These are phyloP conservation scores for Drepana falcataria DNA, from an alignment of 2,888 invertebrate species.

Conservation along the genomic window DNA sequence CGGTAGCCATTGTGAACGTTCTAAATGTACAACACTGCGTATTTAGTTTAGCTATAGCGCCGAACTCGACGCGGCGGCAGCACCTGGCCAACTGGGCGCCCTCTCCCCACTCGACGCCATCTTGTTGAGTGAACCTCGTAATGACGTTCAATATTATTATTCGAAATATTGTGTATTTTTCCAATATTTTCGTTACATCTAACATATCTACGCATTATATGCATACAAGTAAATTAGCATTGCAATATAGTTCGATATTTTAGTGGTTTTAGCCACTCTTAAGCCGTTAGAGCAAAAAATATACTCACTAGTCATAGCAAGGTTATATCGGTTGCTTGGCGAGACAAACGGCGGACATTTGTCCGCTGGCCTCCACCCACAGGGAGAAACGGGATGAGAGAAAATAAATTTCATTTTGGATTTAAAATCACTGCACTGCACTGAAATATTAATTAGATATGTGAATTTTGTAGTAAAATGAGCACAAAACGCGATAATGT, in stretches of 20 bases:
- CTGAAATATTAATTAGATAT: constrained; percentile 38
- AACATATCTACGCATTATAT: constrained; percentile 18
- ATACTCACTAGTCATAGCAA: constrained; percentile 71
- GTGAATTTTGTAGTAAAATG: constrained; percentile 45
- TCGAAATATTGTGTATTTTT: constrained; percentile 47
- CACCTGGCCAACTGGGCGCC: constrained; percentile 79
- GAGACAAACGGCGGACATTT: constrained; percentile 71
- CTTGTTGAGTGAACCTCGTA: constrained; percentile 68
- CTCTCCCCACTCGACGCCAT: constrained; percentile 78
- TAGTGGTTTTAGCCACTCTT: constrained; percentile 17
- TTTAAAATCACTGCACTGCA: constrained; percentile 51
- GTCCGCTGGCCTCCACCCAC: constrained; percentile 66
- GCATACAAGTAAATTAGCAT: constrained; percentile 10
- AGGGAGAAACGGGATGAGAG: constrained; percentile 63
- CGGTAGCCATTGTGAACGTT: constrained; percentile 88
- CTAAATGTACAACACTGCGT: constrained; percentile 79
- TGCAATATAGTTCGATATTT: constrained; percentile 11
- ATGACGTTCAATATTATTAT: constrained; percentile 76
- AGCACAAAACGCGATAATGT: constrained; percentile 65
- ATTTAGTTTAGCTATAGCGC: constrained; percentile 78
- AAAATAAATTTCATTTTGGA: constrained; percentile 54
- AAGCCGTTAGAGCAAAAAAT: constrained; percentile 49
- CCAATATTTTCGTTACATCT: constrained; percentile 26
- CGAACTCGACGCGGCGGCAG: constrained; percentile 80
- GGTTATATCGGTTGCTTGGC: constrained; percentile 71